Evolutionary conservation across 1,140 invertebrate species (phyloP).

Genomic region (Drosophila sulfurigaster): DNA sequence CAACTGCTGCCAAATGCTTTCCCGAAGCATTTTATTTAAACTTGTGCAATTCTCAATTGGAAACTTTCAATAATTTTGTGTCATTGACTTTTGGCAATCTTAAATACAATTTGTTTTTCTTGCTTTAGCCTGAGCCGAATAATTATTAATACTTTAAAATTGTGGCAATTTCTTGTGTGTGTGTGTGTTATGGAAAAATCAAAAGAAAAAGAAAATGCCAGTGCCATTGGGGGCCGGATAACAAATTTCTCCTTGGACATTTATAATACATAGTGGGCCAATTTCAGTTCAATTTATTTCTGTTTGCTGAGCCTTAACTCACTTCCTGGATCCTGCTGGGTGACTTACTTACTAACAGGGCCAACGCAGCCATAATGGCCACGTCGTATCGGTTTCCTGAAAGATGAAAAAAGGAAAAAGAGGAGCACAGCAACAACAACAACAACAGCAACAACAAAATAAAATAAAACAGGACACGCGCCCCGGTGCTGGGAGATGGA

Average conservation of each 20-base stretch:
- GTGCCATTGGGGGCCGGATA: slow-evolving; percentile 15
- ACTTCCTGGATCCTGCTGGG: slow-evolving; percentile 54
- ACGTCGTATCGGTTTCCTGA: slow-evolving; percentile 77
- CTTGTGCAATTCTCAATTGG: background rate
- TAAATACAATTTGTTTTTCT: background rate
- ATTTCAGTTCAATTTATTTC: slow-evolving; percentile 67
- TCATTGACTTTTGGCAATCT: background rate
- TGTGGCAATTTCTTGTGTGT: slow-evolving; percentile 2
- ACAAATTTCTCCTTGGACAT: slow-evolving; percentile 33
- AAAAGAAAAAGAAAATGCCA: slow-evolving; percentile 18
- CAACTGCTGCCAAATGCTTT: background rate
- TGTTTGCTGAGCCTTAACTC: slow-evolving; percentile 57
- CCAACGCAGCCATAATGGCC: slow-evolving; percentile 70
- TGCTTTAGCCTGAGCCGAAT: background rate
- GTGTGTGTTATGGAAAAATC: background rate
- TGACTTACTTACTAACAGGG: slow-evolving; percentile 55
- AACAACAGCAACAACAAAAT: slow-evolving; percentile 9
- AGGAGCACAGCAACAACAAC: background rate
- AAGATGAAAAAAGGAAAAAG: slow-evolving; percentile 60
- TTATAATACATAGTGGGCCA: slow-evolving; percentile 53
- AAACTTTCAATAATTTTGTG: background rate
- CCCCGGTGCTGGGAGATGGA: slow-evolving; percentile 7
- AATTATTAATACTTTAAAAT: slow-evolving; percentile 3
- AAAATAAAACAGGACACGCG: slow-evolving; percentile 45
- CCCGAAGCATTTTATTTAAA: background rate